A percentile compares a stretch with the other conserved stretches of the same genome.
Evolutionary conservation across 2,797 vertebrate genomes (phyloP).

Genomic region (Tauraco hartlaubi): DNA sequence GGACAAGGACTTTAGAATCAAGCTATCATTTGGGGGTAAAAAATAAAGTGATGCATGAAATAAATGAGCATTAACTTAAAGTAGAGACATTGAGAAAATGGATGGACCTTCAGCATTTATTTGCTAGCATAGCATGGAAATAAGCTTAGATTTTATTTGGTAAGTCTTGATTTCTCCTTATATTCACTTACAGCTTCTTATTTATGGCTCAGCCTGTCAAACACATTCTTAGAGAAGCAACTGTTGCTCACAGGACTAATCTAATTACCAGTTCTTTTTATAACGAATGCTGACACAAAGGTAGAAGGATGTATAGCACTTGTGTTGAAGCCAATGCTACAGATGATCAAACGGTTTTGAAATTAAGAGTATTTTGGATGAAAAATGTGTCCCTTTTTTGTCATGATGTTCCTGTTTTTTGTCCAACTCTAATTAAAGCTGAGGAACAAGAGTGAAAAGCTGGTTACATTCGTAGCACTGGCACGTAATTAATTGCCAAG

Average conservation of each 20-base stretch:
- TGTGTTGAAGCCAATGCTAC: slow-evolving; percentile 50
- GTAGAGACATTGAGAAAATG: neutral
- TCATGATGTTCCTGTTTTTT: slow-evolving; percentile 58
- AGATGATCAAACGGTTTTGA: slow-evolving; percentile 52
- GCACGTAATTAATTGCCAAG: slow-evolving; percentile 35
- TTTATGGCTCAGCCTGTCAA: slow-evolving; percentile 62
- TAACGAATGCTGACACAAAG: slow-evolving; percentile 51
- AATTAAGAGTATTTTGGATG: neutral
- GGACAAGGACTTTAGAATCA: neutral
- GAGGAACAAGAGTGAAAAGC: slow-evolving; percentile 52
- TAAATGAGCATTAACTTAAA: neutral
- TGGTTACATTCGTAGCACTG: slow-evolving; percentile 39
- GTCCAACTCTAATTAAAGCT: slow-evolving; percentile 64
- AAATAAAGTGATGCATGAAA: neutral
- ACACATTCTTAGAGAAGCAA: slow-evolving; percentile 54
- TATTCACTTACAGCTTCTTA: slow-evolving; percentile 34
- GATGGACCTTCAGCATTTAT: neutral
- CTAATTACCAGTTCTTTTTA: slow-evolving; percentile 62
- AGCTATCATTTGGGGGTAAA: neutral
- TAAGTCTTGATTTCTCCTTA: slow-evolving; percentile 22
- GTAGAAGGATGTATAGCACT: slow-evolving; percentile 36
- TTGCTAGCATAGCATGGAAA: neutral
- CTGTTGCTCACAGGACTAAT: slow-evolving; percentile 59
- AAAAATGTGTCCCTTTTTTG: slow-evolving; percentile 40
- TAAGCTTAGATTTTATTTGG: slow-evolving; percentile 16